These are phyloP conservation scores for Drosophila tanythrix DNA, from an alignment of 2,888 invertebrate genomes.

Conservation along the genomic window DNA sequence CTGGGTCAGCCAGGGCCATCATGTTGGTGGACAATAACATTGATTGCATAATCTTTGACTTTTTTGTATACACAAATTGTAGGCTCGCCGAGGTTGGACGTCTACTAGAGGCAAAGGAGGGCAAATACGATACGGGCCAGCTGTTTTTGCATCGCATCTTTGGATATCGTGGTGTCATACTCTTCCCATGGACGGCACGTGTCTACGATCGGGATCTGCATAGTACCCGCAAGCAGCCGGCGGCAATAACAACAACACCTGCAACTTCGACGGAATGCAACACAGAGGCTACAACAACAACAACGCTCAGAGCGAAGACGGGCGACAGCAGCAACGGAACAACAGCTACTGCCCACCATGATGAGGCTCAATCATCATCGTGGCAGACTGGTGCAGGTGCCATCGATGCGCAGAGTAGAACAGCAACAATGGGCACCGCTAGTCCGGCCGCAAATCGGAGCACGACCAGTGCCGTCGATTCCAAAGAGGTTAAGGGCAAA, in stretches of 20 bases:
- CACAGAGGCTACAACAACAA: slow-evolving; percentile 59
- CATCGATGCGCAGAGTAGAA: slow-evolving; percentile 23
- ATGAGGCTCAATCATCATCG: slow-evolving; percentile 19
- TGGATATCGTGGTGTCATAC: slow-evolving; percentile 97
- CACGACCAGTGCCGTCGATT: slow-evolving; percentile 44
- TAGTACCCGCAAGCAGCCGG: slow-evolving; percentile 87
- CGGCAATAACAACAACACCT: slow-evolving; percentile 17
- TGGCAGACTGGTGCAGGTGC: slow-evolving; percentile 32
- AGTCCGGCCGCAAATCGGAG: slow-evolving; percentile 26
- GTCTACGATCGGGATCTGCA: slow-evolving; percentile 95
- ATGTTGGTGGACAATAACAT: slow-evolving; percentile 28
- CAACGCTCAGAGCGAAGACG: slow-evolving; percentile 46
- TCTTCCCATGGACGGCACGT: slow-evolving; percentile 98
- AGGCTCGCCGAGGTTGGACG: slow-evolving; percentile 98
- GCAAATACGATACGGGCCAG: slow-evolving; percentile 98
- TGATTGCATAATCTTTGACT: slow-evolving; percentile 71
- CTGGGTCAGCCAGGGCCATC: slow-evolving; percentile 3
- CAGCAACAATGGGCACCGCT: slow-evolving; percentile 38
- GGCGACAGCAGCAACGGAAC: slow-evolving; percentile 14
- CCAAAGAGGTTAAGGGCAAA: slow-evolving; percentile 94
- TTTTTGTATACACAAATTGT: slow-evolving; percentile 10
- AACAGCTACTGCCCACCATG: slow-evolving; percentile 27
- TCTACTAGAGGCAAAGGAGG: slow-evolving; percentile 94
- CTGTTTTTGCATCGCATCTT: slow-evolving; percentile 98
- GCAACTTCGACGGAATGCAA: slow-evolving; percentile 37